A percentile compares a stretch with the other conserved stretches of the same genome.
Conservation (phyloP, 2,113 vertebrate species). For the Urocolius indicus region DNA sequence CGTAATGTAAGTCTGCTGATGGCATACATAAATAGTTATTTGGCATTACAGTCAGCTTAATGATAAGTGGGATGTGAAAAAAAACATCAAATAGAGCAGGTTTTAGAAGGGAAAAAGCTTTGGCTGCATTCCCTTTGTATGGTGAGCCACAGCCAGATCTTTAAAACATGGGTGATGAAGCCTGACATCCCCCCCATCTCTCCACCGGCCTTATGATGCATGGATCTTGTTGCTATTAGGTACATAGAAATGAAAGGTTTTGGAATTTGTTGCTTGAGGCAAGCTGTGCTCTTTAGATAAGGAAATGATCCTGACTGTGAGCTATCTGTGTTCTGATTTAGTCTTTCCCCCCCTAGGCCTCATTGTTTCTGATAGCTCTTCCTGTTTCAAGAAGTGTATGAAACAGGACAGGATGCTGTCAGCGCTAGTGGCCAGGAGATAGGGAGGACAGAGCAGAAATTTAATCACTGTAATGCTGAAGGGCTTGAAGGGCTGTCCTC, state of each 20-base stretch:
- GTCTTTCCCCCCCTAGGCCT: neutral
- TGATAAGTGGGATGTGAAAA: conserved; percentile 32
- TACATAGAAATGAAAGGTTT: neutral
- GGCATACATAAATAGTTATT: conserved; percentile 49
- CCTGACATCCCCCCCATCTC: neutral
- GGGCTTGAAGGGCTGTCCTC: neutral
- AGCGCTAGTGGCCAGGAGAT: neutral
- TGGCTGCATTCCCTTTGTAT: neutral
- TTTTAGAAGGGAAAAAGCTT: conserved; percentile 7
- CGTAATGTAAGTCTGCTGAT: conserved; percentile 27
- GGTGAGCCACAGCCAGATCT: neutral
- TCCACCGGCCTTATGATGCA: neutral
- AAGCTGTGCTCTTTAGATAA: conserved; percentile 44
- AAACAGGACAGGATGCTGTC: conserved; percentile 5
- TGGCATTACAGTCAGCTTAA: conserved; percentile 29
- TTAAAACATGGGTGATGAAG: neutral
- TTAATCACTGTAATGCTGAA: neutral
- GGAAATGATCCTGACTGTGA: conserved; percentile 38
- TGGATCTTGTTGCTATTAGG: conserved; percentile 6
- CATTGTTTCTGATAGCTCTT: conserved; percentile 39
- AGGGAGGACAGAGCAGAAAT: neutral
- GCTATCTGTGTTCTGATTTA: neutral
- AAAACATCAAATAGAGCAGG: conserved; percentile 19
- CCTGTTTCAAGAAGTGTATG: neutral
- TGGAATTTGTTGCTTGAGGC: conserved; percentile 40